phyloP scores from a whole-genome alignment of 2,113 vertebrate genomes.

The Planiliza haematocheilus region DNA sequence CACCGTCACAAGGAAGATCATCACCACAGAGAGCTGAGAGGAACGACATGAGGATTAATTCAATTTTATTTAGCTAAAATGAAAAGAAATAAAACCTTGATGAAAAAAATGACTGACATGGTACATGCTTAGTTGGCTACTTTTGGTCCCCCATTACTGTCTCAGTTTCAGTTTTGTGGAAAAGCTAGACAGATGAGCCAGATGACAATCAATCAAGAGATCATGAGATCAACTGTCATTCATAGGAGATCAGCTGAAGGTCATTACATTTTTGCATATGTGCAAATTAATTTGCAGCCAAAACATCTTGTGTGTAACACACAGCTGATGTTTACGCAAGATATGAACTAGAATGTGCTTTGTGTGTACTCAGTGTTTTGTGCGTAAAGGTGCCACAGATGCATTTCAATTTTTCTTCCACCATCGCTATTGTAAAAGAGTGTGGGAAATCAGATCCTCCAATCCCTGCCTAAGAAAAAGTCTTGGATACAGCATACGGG shows the following conservation, averaged over 20 bases:
- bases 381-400: background rate
- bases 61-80: background rate
- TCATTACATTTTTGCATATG: no score
- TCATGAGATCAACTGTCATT: background rate
- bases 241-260: no score
- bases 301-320: background rate
- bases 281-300: background rate
- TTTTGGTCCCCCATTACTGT: background rate
- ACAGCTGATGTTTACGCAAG: no score
- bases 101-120: background rate
- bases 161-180: background rate
- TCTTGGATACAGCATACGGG: conserved; percentile 23
- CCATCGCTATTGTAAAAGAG: background rate
- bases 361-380: background rate
- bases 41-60: background rate
- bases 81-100: background rate
- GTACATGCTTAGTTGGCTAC: no score
- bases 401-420: background rate
- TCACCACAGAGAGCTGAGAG: conserved; percentile 83
- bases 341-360: background rate
- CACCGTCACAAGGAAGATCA: conserved; percentile 87
- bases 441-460: conserved; percentile 26
- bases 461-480: conserved; percentile 13
- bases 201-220: background rate
- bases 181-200: no score